Percentiles rank a stretch among this genome's conserved stretches.
These are phyloP conservation scores for Grammomys dolichurus DNA, from an alignment of 2,113 vertebrate genomes.

Conservation along the genomic window DNA sequence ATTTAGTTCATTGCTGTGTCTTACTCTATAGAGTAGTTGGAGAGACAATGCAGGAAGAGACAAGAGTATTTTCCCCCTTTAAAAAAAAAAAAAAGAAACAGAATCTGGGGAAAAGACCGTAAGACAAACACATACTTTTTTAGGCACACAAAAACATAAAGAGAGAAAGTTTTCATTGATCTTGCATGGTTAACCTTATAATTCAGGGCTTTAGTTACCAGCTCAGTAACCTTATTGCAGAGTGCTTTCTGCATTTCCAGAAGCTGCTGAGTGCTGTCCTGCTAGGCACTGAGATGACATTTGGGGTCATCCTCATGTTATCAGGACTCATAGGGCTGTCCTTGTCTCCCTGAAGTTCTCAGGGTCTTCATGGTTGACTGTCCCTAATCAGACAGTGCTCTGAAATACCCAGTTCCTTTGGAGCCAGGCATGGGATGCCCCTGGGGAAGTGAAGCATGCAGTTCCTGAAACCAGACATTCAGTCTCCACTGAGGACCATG, in stretches of 20 bases:
- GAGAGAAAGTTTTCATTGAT: background rate
- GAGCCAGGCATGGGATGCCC: background rate
- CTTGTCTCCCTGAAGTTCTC: background rate
- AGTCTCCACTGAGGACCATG: conserved; percentile 22
- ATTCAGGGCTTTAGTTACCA: background rate
- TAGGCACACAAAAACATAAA: background rate
- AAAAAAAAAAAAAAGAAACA: background rate
- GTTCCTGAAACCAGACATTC: background rate
- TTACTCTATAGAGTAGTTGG: background rate
- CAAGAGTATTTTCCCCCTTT: background rate
- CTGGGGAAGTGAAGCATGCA: background rate
- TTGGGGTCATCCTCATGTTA: background rate
- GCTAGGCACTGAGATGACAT: background rate
- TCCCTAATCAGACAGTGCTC: background rate
- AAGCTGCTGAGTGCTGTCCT: background rate
- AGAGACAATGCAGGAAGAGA: background rate
- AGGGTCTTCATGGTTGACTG: conserved; percentile 52
- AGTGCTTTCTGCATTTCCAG: background rate
- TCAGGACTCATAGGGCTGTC: background rate
- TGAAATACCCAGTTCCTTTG: background rate
- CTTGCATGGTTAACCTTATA: background rate
- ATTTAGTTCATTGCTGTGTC: background rate
- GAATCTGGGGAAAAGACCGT: background rate
- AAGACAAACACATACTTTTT: background rate
- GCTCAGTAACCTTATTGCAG: too few relatives aligned